Conservation (phyloP, 2,888 invertebrate genomes). For the Callimorpha dominula region DNA sequence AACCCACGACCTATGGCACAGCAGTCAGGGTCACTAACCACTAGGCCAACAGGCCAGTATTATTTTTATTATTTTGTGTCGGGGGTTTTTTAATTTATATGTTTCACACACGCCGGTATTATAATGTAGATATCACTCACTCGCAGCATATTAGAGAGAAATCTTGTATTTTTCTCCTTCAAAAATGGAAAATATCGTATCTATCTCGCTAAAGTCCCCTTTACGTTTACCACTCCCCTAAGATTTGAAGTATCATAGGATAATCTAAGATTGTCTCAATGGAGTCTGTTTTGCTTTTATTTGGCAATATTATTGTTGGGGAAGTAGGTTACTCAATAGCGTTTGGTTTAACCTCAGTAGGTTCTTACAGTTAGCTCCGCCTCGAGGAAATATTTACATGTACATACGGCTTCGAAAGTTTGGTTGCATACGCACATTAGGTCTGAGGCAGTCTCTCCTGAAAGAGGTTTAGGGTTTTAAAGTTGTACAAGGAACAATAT, state of each 20-base stretch:
- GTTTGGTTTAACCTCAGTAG: not conserved
- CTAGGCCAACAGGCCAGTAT: too few relatives aligned
- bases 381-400: not conserved
- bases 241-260: not conserved
- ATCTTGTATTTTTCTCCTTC: not conserved
- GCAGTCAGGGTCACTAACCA: too few relatives aligned
- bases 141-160: not conserved
- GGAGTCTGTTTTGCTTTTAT: not conserved
- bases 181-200: not conserved
- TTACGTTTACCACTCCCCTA: not conserved
- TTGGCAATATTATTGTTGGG: not conserved
- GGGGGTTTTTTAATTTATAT: too few relatives aligned
- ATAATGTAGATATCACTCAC: not conserved
- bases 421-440: constrained; percentile 3
- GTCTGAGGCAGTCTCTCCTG: not conserved
- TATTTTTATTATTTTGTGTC: too few relatives aligned
- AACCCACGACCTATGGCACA: too few relatives aligned
- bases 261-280: not conserved
- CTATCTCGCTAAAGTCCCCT: not conserved
- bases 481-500: constrained; percentile 2
- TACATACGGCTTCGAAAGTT: not conserved
- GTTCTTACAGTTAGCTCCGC: not conserved
- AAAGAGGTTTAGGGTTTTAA: constrained; percentile 8
- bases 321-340: not conserved
- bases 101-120: not conserved